phyloP scores from a whole-genome alignment of 1,140 invertebrate genomes.

The Drosophila lacteicornis region DNA sequence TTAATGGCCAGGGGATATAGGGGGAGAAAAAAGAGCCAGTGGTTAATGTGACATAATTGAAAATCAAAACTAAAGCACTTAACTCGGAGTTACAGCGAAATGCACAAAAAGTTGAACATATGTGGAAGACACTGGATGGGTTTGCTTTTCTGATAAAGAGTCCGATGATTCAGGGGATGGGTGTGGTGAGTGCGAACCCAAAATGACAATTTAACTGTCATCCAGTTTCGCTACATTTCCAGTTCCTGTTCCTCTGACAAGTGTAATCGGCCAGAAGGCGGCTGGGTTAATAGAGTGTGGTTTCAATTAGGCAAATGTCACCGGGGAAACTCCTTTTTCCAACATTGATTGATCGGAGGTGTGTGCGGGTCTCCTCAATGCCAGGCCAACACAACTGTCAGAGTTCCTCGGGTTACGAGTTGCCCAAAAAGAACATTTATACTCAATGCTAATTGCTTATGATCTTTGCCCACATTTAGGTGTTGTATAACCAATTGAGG shows the following conservation, averaged over 20 bases:
- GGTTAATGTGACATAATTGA: conserved; percentile 84
- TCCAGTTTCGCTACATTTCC: conserved; percentile 53
- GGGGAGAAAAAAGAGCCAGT: conserved; percentile 12
- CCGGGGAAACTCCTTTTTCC: conserved; percentile 14
- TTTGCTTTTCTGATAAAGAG: conserved; percentile 15
- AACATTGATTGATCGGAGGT: conserved; percentile 54
- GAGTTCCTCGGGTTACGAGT: conserved; percentile 66
- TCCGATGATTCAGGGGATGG: conserved; percentile 24
- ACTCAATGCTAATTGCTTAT: conserved; percentile 73
- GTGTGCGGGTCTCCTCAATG: conserved; percentile 29
- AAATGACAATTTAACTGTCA: conserved; percentile 83
- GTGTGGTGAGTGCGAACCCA: conserved; percentile 14
- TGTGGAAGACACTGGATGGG: conserved; percentile 43
- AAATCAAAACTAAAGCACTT: conserved; percentile 84
- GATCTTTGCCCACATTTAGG: conserved; percentile 76
- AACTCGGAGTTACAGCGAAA: conserved; percentile 69
- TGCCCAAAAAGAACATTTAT: conserved; percentile 46
- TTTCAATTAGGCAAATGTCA: conserved; percentile 72
- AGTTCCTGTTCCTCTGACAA: conserved; percentile 63
- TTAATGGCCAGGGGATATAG: conserved; percentile 50
- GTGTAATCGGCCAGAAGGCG: conserved; percentile 72
- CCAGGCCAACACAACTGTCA: conserved; percentile 58
- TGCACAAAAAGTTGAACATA: conserved; percentile 80
- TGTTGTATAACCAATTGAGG: conserved; percentile 64
- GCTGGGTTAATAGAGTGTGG: conserved; percentile 42